Evolutionary conservation across 2,113 vertebrate genomes (phyloP).

Genomic region (Accipiter cooperii): DNA sequence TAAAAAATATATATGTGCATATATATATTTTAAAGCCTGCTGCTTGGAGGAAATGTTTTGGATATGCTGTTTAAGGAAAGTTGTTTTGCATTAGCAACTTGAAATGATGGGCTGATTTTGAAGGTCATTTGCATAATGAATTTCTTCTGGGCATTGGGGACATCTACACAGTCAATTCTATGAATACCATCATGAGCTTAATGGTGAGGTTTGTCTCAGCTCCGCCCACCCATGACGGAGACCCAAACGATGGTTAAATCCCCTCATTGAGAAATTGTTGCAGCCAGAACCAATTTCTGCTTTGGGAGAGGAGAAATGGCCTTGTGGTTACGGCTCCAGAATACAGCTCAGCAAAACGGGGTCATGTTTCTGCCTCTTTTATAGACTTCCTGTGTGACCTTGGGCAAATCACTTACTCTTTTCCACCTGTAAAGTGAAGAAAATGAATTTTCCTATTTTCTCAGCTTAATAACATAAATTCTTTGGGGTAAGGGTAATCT

Average conservation of each 20-base stretch:
- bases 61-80: neutral
- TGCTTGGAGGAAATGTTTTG: neutral
- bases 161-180: neutral
- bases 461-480: neutral
- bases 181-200: neutral
- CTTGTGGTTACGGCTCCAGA: neutral
- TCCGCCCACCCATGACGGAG: neutral
- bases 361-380: neutral
- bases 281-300: conserved; percentile 14
- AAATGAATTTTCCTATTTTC: neutral
- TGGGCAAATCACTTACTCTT: neutral
- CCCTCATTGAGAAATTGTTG: neutral
- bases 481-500: neutral
- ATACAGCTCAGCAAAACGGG: neutral
- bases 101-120: conserved; percentile 25
- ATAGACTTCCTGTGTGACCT: neutral
- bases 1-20: neutral
- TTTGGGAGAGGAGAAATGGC: neutral
- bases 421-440: conserved; percentile 3
- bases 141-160: neutral
- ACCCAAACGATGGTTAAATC: neutral
- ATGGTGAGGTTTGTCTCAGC: neutral
- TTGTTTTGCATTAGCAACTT: conserved; percentile 3
- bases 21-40: conserved; percentile 31
- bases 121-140: neutral